Evolutionary conservation across 2,113 vertebrate genomes (phyloP), one percentile per base, ranked within the genome.

Genomic region (Oxyruncus cristatus): DNA sequence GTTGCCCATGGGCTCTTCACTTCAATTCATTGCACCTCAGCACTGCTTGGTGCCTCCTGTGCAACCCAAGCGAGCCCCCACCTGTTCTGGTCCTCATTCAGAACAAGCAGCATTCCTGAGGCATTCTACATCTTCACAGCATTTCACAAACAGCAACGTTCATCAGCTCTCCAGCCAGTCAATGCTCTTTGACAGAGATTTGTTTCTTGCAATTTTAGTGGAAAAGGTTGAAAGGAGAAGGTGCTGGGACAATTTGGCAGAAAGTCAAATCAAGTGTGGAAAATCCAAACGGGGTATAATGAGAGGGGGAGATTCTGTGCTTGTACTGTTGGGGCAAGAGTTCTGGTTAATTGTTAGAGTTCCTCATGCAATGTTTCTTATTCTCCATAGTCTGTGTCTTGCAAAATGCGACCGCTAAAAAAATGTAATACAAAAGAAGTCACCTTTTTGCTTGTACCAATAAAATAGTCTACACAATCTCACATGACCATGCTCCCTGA

Each of bases 291-390:
- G 14, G 4, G 74, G 67, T 96, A 53, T 91, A 96, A 97, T 94
- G 94, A 95, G 90, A 97, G 92, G 55, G 85, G 92, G 81, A 78
- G 59, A 95, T 96, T 88, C 81, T 86, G 73, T 13, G 9, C 58
- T 65, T 20, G 17, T 66, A 12, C 52, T 86, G 35, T 67, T 50
- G 47, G 82, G 78, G 42, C 46, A 93, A 96, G 87, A 91, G n/a
- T 47, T 61, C 55, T 80, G 35, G 42, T 78, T 82, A 85, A 44
- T 80, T 61, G 90, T 97, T 97, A 97, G 96, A 96, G 50, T 16
- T 27, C 12, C 18, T 59, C 35, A 12, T 10, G 50, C 68, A 35
- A 13, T 7, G 62, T 50, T 87, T 83, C 87, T 80, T 87, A 47
- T 80, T 63, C 65, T 88, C 66, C 39, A 49, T 11, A 53, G 56